Conservation (phyloP, 2,888 invertebrate genomes). For the Volucella inanis region DNA sequence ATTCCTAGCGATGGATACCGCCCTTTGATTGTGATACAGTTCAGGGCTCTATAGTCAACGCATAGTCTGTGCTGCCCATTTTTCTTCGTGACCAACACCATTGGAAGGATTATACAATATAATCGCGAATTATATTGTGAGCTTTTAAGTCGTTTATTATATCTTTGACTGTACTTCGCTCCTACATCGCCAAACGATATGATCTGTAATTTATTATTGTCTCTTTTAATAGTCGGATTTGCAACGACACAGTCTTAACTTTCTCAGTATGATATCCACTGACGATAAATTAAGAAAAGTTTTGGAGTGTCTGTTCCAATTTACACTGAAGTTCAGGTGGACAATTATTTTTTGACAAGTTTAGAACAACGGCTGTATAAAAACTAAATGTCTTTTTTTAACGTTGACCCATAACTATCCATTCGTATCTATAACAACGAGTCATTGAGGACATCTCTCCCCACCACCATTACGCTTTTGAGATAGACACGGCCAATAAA, state of each 20-base stretch:
- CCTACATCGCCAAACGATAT: not conserved
- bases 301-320: not conserved
- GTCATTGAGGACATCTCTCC: conserved; percentile 12
- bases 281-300: conserved; percentile 4
- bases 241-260: conserved; percentile 3
- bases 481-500: not conserved
- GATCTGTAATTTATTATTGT: conserved; percentile 2
- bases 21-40: not conserved
- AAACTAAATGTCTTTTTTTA: not conserved
- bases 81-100: conserved; percentile 11
- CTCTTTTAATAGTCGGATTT: not conserved
- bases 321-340: not conserved
- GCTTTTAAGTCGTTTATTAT: conserved; percentile 8
- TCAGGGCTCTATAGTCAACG: conserved; percentile 24
- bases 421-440: conserved; percentile 10
- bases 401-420: not conserved
- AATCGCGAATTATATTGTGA: conserved; percentile 9
- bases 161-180: conserved; percentile 1
- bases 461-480: not conserved
- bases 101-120: too few species aligned
- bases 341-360: not conserved
- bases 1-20: conserved; percentile 15
- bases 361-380: not conserved
- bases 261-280: conserved; percentile 2
- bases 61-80: conserved; percentile 12